Conservation (phyloP, 2,113 vertebrate genomes). For the Marcusenius ussheri region DNA sequence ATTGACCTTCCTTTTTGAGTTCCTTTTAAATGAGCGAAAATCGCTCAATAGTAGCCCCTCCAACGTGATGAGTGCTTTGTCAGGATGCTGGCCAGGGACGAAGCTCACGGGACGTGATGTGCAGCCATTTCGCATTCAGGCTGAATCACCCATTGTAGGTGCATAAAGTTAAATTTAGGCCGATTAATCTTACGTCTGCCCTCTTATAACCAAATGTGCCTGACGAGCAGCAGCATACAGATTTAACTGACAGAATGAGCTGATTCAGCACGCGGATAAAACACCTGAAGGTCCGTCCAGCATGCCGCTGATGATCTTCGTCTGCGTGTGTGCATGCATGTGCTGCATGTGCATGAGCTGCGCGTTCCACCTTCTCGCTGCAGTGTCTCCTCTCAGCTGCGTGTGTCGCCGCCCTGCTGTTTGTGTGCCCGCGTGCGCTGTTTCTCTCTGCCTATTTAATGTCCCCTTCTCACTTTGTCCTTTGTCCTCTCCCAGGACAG, state of each 20-base stretch:
- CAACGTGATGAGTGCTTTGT: not conserved
- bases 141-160: not conserved
- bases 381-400: not conserved
- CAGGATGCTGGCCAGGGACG: not conserved
- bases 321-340: not conserved
- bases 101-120: not conserved
- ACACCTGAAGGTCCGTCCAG: not conserved
- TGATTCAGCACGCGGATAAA: not conserved
- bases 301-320: not conserved
- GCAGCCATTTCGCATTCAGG: not conserved
- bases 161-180: not conserved
- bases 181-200: not conserved
- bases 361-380: not conserved
- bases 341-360: not conserved
- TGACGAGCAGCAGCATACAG: not conserved
- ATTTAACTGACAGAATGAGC: not conserved
- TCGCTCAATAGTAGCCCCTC: not conserved
- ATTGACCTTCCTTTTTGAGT: not conserved
- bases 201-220: not conserved
- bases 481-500: conserved; percentile 99
- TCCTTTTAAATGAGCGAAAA: not conserved
- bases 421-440: conserved; percentile 1
- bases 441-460: conserved; percentile 1
- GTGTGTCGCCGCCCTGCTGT: not conserved
- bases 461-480: conserved; percentile 63